Conservation (phyloP, 2,888 invertebrate species). For the Unio delphinus region DNA sequence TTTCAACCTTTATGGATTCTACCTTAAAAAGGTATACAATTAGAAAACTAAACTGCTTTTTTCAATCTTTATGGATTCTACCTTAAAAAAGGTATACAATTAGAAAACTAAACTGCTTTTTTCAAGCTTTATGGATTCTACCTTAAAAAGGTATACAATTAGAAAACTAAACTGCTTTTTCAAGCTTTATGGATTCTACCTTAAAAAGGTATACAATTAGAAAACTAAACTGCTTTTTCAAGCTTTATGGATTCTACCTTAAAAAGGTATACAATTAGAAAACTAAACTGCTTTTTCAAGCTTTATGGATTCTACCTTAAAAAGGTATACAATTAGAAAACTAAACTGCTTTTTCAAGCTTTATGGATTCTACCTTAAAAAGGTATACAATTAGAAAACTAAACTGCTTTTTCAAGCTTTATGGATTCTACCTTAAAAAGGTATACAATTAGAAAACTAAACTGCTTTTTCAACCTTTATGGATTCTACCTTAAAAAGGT, state of each 20-base stretch:
- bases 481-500: not conserved
- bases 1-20: no score
- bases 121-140: no score
- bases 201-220: slow-evolving; percentile 1
- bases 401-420: no score
- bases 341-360: no score
- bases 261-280: slow-evolving; percentile 2
- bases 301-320: not conserved
- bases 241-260: no score
- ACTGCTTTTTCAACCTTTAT: no score
- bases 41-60: not conserved
- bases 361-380: not conserved
- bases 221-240: not conserved
- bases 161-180: not conserved
- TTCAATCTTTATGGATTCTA: no score
- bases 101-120: not conserved
- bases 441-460: slow-evolving; percentile 1
- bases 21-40: not conserved
- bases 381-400: slow-evolving; percentile 1
- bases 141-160: not conserved
- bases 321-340: slow-evolving; percentile 2
- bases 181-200: no score
- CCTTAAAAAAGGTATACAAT: not conserved
- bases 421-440: not conserved
- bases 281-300: not conserved